These are phyloP conservation scores for Coenonympha glycerion DNA, from an alignment of 2,888 invertebrate genomes.

Conservation along the genomic window DNA sequence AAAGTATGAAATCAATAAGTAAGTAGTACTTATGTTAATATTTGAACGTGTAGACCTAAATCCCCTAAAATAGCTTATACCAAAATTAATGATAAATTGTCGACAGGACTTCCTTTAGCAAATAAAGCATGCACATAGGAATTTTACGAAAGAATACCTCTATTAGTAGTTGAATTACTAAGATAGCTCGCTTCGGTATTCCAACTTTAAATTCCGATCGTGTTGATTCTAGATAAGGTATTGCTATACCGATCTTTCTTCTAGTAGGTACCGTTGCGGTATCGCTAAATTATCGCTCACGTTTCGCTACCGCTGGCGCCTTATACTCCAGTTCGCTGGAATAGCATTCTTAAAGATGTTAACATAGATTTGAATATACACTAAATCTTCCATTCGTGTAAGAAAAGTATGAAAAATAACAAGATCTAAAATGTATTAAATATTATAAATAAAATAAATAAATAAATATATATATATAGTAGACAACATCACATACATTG, in stretches of 20 bases:
- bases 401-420: too few species aligned
- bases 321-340: conserved; percentile 48
- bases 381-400: too few species aligned
- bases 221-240: conserved; percentile 66
- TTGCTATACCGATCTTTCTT: conserved; percentile 67
- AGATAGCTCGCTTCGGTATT: conserved; percentile 25
- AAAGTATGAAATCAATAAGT: too few species aligned
- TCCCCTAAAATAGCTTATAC: neutral
- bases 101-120: neutral
- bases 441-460: too few species aligned
- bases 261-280: conserved; percentile 62
- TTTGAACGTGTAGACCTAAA: too few species aligned
- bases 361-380: neutral
- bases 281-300: conserved; percentile 72
- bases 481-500: too few species aligned
- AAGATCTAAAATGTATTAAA: too few species aligned
- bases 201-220: conserved; percentile 60
- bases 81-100: neutral
- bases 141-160: conserved; percentile 18
- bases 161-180: conserved; percentile 33
- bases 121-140: neutral
- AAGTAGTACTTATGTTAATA: too few species aligned
- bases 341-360: neutral
- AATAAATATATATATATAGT: too few species aligned
- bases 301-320: conserved; percentile 66